Evolutionary conservation across 2,888 invertebrate genomes (phyloP).

Genomic region (Miltochrista miniata): DNA sequence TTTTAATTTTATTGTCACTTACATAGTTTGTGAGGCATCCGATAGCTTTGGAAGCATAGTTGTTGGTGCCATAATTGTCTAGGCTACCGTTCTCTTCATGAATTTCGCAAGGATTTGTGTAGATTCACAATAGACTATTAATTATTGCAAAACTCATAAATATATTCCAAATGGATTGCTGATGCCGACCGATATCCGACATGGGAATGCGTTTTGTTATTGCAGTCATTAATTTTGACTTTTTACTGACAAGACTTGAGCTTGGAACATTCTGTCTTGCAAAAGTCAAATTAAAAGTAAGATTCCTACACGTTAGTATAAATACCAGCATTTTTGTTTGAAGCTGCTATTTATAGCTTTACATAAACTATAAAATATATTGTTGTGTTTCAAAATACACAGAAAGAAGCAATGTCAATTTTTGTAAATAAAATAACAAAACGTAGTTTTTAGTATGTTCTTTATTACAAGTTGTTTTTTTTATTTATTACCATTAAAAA

Average conservation of each 20-base stretch:
- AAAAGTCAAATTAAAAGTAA: too few relatives aligned
- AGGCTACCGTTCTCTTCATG: slow-evolving; percentile 60
- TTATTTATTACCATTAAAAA: too few relatives aligned
- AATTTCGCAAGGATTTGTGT: slow-evolving; percentile 47
- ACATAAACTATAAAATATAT: too few relatives aligned
- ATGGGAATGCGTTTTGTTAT: slow-evolving; percentile 56
- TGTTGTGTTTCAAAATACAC: too few relatives aligned
- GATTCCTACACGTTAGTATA: too few relatives aligned
- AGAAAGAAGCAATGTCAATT: too few relatives aligned
- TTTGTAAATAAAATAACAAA: neutral
- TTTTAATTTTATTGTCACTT: slow-evolving; percentile 51
- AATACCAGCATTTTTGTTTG: too few relatives aligned
- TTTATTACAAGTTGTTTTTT: neutral
- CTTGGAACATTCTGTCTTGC: too few relatives aligned
- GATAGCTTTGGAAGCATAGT: slow-evolving; percentile 74
- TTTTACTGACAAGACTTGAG: neutral
- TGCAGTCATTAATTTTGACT: neutral
- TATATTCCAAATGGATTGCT: slow-evolving; percentile 19
- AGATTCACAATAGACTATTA: slow-evolving; percentile 43
- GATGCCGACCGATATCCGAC: slow-evolving; percentile 72
- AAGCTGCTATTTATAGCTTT: too few relatives aligned
- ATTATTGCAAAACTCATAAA: slow-evolving; percentile 55
- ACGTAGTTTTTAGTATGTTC: neutral
- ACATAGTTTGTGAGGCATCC: slow-evolving; percentile 78
- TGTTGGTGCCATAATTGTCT: slow-evolving; percentile 65